A percentile compares a stretch with the other conserved stretches of the same genome.
These are phyloP conservation scores for Archegozetes longisetosus DNA, from an alignment of 1,140 invertebrate species.

Conservation along the genomic window DNA sequence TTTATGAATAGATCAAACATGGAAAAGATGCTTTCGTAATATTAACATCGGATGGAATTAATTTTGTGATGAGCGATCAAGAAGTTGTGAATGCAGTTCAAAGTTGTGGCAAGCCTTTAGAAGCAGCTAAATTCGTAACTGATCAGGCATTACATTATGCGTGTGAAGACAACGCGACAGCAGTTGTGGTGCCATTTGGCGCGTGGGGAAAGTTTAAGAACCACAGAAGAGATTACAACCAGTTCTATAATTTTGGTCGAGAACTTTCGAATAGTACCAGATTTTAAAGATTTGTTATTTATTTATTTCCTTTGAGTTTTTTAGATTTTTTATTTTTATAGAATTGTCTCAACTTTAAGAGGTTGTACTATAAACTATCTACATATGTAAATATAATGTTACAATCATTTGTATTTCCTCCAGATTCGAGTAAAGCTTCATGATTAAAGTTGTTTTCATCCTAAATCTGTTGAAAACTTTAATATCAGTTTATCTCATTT, in stretches of 20 bases:
- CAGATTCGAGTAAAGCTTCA: too few relatives aligned
- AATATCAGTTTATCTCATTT: too few relatives aligned
- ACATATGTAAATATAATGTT: too few relatives aligned
- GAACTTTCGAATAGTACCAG: conserved; percentile 19
- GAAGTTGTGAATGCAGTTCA: conserved; percentile 36
- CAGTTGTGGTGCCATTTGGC: conserved; percentile 37
- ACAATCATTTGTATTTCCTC: too few relatives aligned
- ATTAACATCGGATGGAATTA: conserved; percentile 38
- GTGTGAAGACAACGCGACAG: conserved; percentile 39
- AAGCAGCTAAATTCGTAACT: conserved; percentile 34
- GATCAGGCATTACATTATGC: conserved; percentile 38
- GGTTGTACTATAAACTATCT: too few relatives aligned
- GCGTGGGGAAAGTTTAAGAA: conserved; percentile 38
- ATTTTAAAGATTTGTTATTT: conserved; percentile 11
- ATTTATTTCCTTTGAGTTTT: too few relatives aligned
- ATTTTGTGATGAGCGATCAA: conserved; percentile 35
- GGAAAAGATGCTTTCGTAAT: conserved; percentile 38
- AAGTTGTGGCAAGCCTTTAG: conserved; percentile 31
- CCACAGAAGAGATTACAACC: conserved; percentile 14
- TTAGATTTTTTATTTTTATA: too few relatives aligned
- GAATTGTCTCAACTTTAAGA: too few relatives aligned
- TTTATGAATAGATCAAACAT: conserved; percentile 33
- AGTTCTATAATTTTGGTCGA: conserved; percentile 20
- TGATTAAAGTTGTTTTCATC: too few relatives aligned
- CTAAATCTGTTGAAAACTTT: too few relatives aligned